Conservation (phyloP, 2,888 invertebrate species). For the Crioceris asparagi region DNA sequence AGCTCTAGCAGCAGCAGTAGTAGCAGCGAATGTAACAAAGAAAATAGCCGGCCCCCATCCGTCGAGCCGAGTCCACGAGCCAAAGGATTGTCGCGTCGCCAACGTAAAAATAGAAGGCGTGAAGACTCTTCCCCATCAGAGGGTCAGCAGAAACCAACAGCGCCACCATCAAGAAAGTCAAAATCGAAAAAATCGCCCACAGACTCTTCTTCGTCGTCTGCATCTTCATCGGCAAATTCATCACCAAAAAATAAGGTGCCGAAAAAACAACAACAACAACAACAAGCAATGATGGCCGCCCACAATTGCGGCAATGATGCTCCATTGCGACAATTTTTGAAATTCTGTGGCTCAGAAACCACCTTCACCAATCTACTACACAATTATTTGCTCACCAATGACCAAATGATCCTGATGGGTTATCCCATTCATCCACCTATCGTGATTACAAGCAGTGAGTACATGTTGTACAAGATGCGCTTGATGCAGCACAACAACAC, state of each 20-base stretch:
- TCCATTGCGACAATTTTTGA: constrained; percentile 37
- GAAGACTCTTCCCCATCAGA: constrained; percentile 25
- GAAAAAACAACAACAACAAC: constrained; percentile 12
- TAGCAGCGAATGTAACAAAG: constrained; percentile 29
- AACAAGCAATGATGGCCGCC: constrained; percentile 11
- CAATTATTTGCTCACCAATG: constrained; percentile 50
- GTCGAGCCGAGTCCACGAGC: constrained; percentile 38
- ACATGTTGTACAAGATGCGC: constrained; percentile 5
- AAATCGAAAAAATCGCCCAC: constrained; percentile 11
- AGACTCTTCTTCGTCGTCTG: no score
- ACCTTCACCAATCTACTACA: constrained; percentile 48
- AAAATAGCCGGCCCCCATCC: constrained; percentile 37
- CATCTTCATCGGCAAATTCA: no score
- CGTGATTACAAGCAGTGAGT: constrained; percentile 9
- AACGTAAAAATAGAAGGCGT: constrained; percentile 40
- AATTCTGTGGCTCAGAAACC: constrained; percentile 41
- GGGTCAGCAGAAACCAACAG: constrained; percentile 18
- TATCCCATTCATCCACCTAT: constrained; percentile 56
- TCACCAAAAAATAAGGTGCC: not conserved
- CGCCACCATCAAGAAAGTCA: no score
- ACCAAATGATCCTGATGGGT: constrained; percentile 55
- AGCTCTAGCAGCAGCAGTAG: no score
- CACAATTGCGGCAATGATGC: no score
- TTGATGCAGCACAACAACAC: constrained; percentile 1
- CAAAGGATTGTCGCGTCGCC: constrained; percentile 43